Evolutionary conservation across 2,888 invertebrate species (phyloP).

Genomic region (Torymus auratus): DNA sequence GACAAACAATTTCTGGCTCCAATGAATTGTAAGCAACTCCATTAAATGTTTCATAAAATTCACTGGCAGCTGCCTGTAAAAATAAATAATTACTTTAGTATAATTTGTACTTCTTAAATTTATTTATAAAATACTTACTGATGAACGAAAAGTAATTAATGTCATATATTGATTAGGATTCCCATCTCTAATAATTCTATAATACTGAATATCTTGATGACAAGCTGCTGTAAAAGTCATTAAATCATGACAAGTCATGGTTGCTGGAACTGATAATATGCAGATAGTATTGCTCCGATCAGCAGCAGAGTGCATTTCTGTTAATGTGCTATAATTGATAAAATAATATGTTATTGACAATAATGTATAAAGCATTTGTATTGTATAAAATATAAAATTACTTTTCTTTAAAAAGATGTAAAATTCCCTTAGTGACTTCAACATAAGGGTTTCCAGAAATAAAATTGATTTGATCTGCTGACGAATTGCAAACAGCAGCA

Average conservation of each 20-base stretch:
- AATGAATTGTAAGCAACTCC: conserved; percentile 95
- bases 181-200: conserved; percentile 93
- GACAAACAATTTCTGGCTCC: conserved; percentile 94
- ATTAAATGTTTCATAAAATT: conserved; percentile 95
- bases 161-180: conserved; percentile 99
- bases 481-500: conserved; percentile 65
- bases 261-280: conserved; percentile 92
- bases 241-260: conserved; percentile 94
- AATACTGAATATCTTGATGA: conserved; percentile 91
- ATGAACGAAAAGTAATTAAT: conserved; percentile 84
- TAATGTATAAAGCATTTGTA: conserved; percentile 16
- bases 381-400: conserved; percentile 76
- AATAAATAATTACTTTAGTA: conserved; percentile 12
- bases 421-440: conserved; percentile 96
- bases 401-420: conserved; percentile 99
- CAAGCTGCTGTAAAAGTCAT: conserved; percentile 96
- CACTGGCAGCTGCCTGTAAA: conserved; percentile 86
- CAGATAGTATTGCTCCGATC: conserved; percentile 90
- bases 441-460: conserved; percentile 98
- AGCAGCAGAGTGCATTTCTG: conserved; percentile 82
- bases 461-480: conserved; percentile 79
- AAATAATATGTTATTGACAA: conserved; percentile 50
- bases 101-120: not conserved
- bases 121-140: conserved; percentile 63
- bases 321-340: conserved; percentile 82